Percentiles rank a stretch among this genome's conserved stretches.
These are phyloP conservation scores for Lasioglossum pauxillum DNA, from an alignment of 2,888 invertebrate genomes.

Conservation along the genomic window DNA sequence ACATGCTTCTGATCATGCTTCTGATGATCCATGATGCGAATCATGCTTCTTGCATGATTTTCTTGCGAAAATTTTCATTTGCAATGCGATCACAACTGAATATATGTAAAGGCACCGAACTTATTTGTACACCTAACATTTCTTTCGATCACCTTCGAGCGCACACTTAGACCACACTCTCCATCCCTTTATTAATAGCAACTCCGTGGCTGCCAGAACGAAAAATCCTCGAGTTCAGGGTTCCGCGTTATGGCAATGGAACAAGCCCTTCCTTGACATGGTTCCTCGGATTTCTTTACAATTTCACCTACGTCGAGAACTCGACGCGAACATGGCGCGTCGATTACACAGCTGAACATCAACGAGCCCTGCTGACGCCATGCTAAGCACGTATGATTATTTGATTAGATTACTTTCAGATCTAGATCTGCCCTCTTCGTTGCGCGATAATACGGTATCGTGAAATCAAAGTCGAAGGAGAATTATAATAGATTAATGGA, in stretches of 20 bases:
- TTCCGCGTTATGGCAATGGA: neutral
- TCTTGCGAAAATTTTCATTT: no score
- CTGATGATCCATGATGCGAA: no score
- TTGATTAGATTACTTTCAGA: conserved; percentile 11
- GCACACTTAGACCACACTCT: neutral
- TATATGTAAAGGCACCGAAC: no score
- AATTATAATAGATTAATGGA: neutral
- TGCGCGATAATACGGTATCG: neutral
- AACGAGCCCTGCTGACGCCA: conserved; percentile 47
- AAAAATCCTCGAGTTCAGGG: neutral
- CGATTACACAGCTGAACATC: conserved; percentile 50
- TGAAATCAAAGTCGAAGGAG: neutral
- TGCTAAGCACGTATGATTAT: conserved; percentile 39
- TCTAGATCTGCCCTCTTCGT: neutral
- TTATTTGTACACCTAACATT: no score
- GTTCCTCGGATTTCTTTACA: neutral
- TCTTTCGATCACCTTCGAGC: neutral
- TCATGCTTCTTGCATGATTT: no score
- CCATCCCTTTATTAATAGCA: conserved; percentile 1
- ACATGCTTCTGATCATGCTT: no score
- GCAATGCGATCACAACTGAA: no score
- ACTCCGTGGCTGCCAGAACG: neutral
- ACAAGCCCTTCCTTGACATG: neutral
- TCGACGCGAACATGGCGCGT: conserved; percentile 8
- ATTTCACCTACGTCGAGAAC: neutral